A percentile compares a stretch with the other conserved stretches of the same genome.
These are phyloP conservation scores for Pocillopora grandis DNA, from an alignment of 92 coral and sea anemone genomes.

Conservation along the genomic window DNA sequence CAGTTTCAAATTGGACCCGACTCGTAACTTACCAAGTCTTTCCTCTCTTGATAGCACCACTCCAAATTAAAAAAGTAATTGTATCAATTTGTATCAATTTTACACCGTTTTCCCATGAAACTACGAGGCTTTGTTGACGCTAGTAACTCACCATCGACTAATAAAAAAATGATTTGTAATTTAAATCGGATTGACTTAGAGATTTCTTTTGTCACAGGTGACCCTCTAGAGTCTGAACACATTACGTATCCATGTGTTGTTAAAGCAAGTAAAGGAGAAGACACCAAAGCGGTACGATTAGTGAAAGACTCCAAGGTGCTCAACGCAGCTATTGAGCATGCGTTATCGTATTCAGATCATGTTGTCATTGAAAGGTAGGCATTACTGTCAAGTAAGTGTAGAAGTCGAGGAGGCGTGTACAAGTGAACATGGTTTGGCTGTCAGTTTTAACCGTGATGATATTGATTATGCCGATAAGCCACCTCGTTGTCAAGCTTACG, in stretches of 20 bases:
- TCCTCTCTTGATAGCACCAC: too few relatives aligned
- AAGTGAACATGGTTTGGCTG: too few relatives aligned
- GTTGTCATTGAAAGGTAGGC: conserved; percentile 28
- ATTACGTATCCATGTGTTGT: conserved; percentile 15
- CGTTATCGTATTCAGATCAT: conserved; percentile 12
- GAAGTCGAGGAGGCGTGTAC: too few relatives aligned
- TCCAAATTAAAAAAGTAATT: too few relatives aligned
- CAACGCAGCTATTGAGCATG: conserved; percentile 24
- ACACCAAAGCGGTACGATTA: conserved; percentile 23
- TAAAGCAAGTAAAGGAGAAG: conserved; percentile 28
- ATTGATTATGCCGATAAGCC: too few relatives aligned
- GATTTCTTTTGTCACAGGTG: neutral
- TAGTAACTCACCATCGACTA: neutral
- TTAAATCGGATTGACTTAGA: neutral
- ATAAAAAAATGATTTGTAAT: neutral
- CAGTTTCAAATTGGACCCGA: too few relatives aligned
- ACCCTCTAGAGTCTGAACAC: neutral
- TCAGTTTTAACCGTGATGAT: too few relatives aligned
- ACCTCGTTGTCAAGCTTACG: too few relatives aligned
- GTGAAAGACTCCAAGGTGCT: neutral
- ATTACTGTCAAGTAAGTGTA: neutral
- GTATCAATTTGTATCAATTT: too few relatives aligned
- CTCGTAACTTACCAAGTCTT: too few relatives aligned
- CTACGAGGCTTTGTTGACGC: too few relatives aligned
- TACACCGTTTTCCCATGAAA: too few relatives aligned